Evolutionary conservation across 1,140 invertebrate species (phyloP).

Genomic region (Mercenaria mercenaria): DNA sequence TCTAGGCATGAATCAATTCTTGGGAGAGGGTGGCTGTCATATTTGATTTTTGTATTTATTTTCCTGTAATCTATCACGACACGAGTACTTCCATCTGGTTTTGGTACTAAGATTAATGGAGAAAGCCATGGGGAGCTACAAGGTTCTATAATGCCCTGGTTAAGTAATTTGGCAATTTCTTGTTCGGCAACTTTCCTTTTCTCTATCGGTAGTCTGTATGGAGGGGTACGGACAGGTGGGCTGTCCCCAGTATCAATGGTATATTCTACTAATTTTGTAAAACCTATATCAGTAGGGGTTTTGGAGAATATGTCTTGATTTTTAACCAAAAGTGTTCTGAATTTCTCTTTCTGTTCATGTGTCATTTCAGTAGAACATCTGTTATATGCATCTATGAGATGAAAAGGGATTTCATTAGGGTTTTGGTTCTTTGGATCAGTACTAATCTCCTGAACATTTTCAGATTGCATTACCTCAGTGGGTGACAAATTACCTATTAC

Average conservation of each 20-base stretch:
- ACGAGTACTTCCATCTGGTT: neutral
- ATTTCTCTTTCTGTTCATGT: neutral
- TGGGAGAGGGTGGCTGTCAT: conserved; percentile 29
- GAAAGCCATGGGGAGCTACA: neutral
- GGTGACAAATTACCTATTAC: neutral
- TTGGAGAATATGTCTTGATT: conserved; percentile 24
- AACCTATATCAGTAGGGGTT: neutral
- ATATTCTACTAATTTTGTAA: conserved; percentile 18
- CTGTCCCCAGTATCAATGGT: conserved; percentile 26
- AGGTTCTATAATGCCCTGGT: neutral
- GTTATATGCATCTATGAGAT: neutral
- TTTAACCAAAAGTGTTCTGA: neutral
- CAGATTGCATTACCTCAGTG: neutral
- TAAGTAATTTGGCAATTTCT: neutral
- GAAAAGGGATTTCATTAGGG: neutral
- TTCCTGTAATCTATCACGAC: conserved; percentile 8
- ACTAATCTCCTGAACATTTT: neutral
- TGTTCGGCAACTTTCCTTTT: neutral
- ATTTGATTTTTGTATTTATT: conserved; percentile 10
- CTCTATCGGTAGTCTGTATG: conserved; percentile 9
- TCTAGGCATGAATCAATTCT: neutral
- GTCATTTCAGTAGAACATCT: neutral
- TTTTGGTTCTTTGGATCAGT: no score
- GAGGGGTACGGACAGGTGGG: neutral
- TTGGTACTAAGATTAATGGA: no score